Evolutionary conservation across 2,113 vertebrate genomes (phyloP).

Genomic region (Cyanoderma ruficeps): DNA sequence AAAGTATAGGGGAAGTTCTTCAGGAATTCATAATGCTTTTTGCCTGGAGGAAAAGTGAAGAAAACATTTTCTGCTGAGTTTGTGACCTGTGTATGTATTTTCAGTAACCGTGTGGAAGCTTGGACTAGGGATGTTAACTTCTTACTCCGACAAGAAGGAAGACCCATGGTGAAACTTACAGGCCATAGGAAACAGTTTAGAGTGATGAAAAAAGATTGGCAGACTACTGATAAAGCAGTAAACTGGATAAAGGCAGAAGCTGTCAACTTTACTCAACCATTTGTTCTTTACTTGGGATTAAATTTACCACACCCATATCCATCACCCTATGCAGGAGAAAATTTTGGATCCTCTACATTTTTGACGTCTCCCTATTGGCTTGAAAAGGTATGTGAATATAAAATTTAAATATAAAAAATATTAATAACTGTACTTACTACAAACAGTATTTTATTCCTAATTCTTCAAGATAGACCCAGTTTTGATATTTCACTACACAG

Average conservation of each 20-base stretch:
- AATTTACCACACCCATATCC: conserved; percentile 94
- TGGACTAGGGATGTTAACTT: conserved; percentile 93
- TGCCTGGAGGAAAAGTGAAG: background rate
- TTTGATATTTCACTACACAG: background rate
- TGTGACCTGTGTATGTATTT: background rate
- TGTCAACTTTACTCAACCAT: conserved; percentile 75
- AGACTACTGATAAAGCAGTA: conserved; percentile 78
- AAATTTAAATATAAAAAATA: background rate
- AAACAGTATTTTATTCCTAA: background rate
- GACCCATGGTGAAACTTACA: conserved; percentile 83
- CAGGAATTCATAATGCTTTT: background rate
- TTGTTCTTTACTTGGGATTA: conserved; percentile 91
- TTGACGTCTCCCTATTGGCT: conserved; percentile 93
- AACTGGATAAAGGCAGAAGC: conserved; percentile 85
- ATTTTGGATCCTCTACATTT: conserved; percentile 92
- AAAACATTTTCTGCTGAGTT: background rate
- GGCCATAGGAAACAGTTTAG: conserved; percentile 77
- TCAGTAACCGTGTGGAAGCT: conserved; percentile 94
- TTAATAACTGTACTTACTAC: background rate
- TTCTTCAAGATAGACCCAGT: background rate
- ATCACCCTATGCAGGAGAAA: conserved; percentile 85
- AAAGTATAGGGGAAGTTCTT: background rate
- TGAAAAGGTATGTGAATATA: conserved; percentile 76
- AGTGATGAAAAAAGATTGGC: conserved; percentile 88
- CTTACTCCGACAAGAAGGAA: conserved; percentile 89